Percentiles rank a stretch among this genome's conserved stretches.
These are phyloP conservation scores for Leptopilina syphax DNA, from an alignment of 2,888 invertebrate species.

Conservation along the genomic window DNA sequence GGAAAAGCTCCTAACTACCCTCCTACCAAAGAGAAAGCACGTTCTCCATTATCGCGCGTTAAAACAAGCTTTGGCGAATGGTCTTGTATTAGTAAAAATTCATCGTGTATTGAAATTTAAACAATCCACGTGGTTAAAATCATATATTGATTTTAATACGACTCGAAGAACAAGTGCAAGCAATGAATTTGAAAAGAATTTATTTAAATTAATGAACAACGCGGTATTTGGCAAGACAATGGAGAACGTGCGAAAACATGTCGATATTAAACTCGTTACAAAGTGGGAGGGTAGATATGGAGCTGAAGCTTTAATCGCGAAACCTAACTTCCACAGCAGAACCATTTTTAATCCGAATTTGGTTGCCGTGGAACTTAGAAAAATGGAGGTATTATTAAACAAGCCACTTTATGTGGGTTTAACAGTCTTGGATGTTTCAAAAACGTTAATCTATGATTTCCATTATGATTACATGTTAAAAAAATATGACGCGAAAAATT, in stretches of 20 bases:
- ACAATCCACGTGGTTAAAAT: slow-evolving; percentile 63
- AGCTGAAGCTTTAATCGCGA: slow-evolving; percentile 57
- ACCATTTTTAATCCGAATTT: slow-evolving; percentile 67
- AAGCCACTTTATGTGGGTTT: slow-evolving; percentile 67
- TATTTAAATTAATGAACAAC: slow-evolving; percentile 73
- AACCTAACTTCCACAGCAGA: slow-evolving; percentile 67
- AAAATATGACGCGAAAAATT: slow-evolving; percentile 45
- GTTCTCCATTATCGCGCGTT: slow-evolving; percentile 56
- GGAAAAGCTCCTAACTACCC: slow-evolving; percentile 61
- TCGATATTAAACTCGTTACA: slow-evolving; percentile 66
- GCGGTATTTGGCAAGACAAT: slow-evolving; percentile 50
- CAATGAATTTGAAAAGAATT: slow-evolving; percentile 69
- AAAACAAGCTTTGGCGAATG: slow-evolving; percentile 61
- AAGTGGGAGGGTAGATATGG: slow-evolving; percentile 60
- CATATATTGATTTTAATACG: slow-evolving; percentile 66
- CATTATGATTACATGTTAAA: slow-evolving; percentile 59
- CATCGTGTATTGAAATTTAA: slow-evolving; percentile 66
- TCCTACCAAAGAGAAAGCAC: slow-evolving; percentile 55
- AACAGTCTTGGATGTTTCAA: slow-evolving; percentile 63
- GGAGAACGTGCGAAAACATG: slow-evolving; percentile 70
- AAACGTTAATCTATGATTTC: slow-evolving; percentile 67
- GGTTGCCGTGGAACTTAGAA: slow-evolving; percentile 61
- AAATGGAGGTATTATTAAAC: slow-evolving; percentile 56
- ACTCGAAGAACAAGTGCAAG: slow-evolving; percentile 63
- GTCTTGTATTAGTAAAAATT: slow-evolving; percentile 58